phyloP scores from a whole-genome alignment of 2,113 vertebrate species.

The Myotis yumanensis region DNA sequence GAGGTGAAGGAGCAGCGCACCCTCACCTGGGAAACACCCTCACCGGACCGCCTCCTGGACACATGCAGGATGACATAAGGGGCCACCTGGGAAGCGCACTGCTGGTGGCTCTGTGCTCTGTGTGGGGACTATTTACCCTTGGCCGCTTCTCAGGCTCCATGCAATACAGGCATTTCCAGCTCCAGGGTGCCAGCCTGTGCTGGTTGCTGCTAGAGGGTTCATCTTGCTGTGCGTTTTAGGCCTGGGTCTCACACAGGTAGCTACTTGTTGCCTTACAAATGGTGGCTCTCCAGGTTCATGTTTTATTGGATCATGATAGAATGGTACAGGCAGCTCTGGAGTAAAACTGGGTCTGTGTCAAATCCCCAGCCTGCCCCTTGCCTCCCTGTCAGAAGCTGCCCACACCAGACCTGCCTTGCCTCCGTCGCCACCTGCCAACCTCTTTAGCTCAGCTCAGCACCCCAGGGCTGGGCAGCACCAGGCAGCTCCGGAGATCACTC shows the following conservation, averaged over 20 bases:
- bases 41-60: neutral
- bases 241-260: neutral
- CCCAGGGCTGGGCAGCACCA: neutral
- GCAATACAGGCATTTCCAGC: neutral
- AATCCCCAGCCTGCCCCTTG: neutral
- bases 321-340: neutral
- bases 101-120: neutral
- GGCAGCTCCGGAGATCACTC: slow-evolving; percentile 45
- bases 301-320: slow-evolving; percentile 59
- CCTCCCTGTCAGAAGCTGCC: neutral
- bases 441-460: slow-evolving; percentile 51
- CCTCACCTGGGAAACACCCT: neutral
- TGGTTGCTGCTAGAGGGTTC: neutral
- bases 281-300: neutral
- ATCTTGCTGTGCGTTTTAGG: neutral
- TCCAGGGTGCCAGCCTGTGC: neutral
- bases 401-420: neutral
- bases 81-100: neutral
- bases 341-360: slow-evolving; percentile 26
- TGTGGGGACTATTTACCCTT: neutral
- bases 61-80: neutral
- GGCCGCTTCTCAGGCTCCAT: neutral
- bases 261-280: slow-evolving; percentile 46
- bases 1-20: too few species aligned
- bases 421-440: slow-evolving; percentile 28